A percentile compares a stretch with the other conserved stretches of the same genome.
Evolutionary conservation across 2,113 vertebrate species (phyloP).

Genomic region (Lagenorhynchus albirostris): DNA sequence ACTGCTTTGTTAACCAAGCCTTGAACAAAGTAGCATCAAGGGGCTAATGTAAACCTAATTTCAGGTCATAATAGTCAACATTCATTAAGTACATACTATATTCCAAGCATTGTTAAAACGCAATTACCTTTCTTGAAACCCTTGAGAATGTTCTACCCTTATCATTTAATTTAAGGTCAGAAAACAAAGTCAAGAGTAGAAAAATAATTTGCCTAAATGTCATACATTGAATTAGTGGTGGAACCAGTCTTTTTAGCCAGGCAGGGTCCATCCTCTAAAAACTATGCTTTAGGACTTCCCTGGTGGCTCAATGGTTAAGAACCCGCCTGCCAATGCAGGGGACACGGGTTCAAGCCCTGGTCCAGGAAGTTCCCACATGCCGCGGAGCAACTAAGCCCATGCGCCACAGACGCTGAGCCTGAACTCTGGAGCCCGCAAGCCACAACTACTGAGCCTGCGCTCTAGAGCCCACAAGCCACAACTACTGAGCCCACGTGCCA

Average conservation of each 20-base stretch:
- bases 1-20: neutral
- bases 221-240: neutral
- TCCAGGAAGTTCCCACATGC: too few relatives aligned
- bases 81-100: neutral
- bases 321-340: too few relatives aligned
- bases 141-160: neutral
- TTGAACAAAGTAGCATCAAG: neutral
- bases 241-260: neutral
- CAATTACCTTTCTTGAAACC: neutral
- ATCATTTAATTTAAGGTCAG: neutral
- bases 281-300: neutral
- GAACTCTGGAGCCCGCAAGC: too few relatives aligned
- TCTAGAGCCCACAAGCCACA: too few relatives aligned
- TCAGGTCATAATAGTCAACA: neutral
- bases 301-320: too few relatives aligned
- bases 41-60: neutral
- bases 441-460: too few relatives aligned
- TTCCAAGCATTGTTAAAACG: neutral
- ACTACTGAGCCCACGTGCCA: too few relatives aligned
- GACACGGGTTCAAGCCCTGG: too few relatives aligned
- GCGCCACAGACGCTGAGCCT: too few relatives aligned
- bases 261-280: neutral
- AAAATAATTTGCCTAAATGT: neutral
- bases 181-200: neutral
- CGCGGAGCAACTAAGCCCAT: too few relatives aligned